phyloP scores from a whole-genome alignment of 2,888 invertebrate genomes.

The Philonicus albiceps region DNA sequence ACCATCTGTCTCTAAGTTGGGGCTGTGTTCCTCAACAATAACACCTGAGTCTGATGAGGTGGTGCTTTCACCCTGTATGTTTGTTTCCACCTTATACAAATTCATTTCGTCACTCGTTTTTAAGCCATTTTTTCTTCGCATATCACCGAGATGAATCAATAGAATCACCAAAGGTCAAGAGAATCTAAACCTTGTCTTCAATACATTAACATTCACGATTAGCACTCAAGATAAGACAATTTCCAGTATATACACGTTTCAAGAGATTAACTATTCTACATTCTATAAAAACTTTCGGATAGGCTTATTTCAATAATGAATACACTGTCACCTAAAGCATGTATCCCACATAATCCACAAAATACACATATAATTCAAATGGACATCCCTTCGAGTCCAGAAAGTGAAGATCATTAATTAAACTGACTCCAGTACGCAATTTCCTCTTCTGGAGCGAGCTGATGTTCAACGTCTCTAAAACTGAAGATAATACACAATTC shows the following conservation, averaged over 20 bases:
- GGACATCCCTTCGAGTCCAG: background rate
- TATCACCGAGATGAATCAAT: background rate
- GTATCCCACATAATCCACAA: background rate
- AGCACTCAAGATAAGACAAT: background rate
- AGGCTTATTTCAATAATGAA: background rate
- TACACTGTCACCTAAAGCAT: background rate
- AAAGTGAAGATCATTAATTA: background rate
- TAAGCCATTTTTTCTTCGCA: background rate
- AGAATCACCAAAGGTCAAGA: background rate
- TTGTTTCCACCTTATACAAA: background rate
- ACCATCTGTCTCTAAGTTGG: background rate
- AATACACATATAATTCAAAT: background rate
- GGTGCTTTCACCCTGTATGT: slow-evolving; percentile 4
- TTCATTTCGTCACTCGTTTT: background rate
- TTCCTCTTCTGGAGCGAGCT: background rate
- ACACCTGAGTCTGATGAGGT: slow-evolving; percentile 60
- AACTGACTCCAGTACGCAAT: background rate
- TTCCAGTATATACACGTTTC: background rate
- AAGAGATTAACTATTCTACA: background rate
- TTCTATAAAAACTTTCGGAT: background rate
- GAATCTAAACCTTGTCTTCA: background rate
- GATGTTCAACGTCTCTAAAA: background rate
- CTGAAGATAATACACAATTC: background rate
- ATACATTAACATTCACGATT: background rate
- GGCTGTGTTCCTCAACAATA: slow-evolving; percentile 53